Evolutionary conservation across 2,113 vertebrate genomes (phyloP), one percentile per base, ranked within the genome.

Genomic region (Pseudorectes ferrugineus): DNA sequence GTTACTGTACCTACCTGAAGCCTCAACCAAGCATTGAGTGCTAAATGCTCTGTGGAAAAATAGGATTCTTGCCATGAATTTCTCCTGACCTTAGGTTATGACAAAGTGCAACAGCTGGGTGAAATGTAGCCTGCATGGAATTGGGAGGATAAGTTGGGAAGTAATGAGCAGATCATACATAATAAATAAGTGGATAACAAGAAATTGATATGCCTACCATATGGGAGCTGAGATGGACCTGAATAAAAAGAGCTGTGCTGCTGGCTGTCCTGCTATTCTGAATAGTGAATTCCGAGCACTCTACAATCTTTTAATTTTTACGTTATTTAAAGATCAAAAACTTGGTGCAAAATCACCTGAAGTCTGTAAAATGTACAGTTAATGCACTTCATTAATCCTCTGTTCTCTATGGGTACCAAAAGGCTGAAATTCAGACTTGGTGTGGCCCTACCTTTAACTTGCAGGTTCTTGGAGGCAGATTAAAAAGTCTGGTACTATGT

Each of bases 121-220:
- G 92, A 95, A 96, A 93, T 92, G 88, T 62, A 62, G 81, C 65
- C 78, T 85, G 62, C 58, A 35, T 63, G 82, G 92, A 92, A 93
- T 28, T 73, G 78, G 55, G 78, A 89, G 89, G 81, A 66, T 92
- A 91, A 92, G 58, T 89, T 92, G 59, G 85, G 92, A 89, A 88
- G 71, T 93, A 96, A 85, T 3, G 17, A 93, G 54, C 49, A 93
- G 67, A 85, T 96, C 92, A 93, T 94, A 92, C 82, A 88, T 96
- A 95, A 94, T 96, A 97, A 96, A 94, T 95, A 96, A 88, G 38
- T 61, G 80, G 49, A 59, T 95, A 96, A 94, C 75, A 90, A 95
- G 95, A 95, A 96, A 93, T 76, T 83, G 89, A 94, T 95, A 95
- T 74, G 78, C 87, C 89, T 87, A n/a, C 88, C 82, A 88, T 93